These are phyloP conservation scores for Salvator merianae DNA, from an alignment of 2,113 vertebrate species.

Conservation along the genomic window DNA sequence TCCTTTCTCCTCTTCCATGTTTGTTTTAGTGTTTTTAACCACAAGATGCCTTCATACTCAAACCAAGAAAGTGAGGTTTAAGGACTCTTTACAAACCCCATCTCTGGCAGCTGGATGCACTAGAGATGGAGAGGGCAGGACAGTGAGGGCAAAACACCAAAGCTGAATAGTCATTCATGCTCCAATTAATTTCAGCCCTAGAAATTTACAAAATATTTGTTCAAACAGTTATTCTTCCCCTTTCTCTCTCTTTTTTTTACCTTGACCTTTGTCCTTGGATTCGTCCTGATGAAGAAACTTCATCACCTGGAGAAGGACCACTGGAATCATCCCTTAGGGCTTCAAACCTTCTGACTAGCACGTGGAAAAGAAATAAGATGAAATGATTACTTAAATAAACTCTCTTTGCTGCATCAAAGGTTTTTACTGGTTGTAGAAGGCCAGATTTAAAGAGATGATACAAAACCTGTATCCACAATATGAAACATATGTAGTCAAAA, in stretches of 20 bases:
- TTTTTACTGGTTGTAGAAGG: slow-evolving; percentile 10
- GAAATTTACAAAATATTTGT: neutral
- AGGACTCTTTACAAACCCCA: neutral
- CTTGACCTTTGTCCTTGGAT: slow-evolving; percentile 72
- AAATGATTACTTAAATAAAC: slow-evolving; percentile 6
- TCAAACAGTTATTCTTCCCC: neutral
- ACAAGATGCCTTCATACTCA: neutral
- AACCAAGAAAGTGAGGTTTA: neutral
- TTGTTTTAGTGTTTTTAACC: neutral
- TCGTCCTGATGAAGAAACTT: slow-evolving; percentile 62
- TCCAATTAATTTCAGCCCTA: neutral
- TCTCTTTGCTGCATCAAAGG: slow-evolving; percentile 31
- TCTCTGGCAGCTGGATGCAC: too few species aligned
- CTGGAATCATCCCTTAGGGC: slow-evolving; percentile 72
- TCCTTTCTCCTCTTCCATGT: neutral
- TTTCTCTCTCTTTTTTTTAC: slow-evolving; percentile 54
- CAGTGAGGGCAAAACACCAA: neutral
- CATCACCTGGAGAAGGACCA: slow-evolving; percentile 65
- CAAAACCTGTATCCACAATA: neutral
- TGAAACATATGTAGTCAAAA: too few species aligned
- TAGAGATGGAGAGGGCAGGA: too few species aligned
- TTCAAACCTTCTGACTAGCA: slow-evolving; percentile 76
- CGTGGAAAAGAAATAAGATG: slow-evolving; percentile 50
- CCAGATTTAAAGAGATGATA: slow-evolving; percentile 21
- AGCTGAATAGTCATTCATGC: neutral